Conservation (phyloP, 2,113 vertebrate species). For the Misgurnus anguillicaudatus region DNA sequence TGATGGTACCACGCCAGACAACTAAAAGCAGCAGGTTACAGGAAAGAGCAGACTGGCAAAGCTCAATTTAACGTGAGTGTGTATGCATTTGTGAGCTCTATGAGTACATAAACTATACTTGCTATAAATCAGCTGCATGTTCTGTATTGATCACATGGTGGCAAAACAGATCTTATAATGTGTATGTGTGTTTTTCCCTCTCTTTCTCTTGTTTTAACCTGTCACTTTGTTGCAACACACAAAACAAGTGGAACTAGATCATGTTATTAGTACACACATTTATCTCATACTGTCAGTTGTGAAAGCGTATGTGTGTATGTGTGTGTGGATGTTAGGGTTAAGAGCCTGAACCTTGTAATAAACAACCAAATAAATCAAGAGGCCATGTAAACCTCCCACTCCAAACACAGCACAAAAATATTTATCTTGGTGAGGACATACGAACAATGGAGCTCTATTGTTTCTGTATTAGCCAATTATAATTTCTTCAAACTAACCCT, state of each 20-base stretch:
- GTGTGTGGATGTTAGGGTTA: background rate
- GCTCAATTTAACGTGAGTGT: background rate
- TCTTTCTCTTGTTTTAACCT: slow-evolving; percentile 48
- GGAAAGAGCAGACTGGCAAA: slow-evolving; percentile 30
- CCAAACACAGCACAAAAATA: background rate
- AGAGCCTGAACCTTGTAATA: background rate
- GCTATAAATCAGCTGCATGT: slow-evolving; percentile 19
- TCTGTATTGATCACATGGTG: slow-evolving; percentile 22
- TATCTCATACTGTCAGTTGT: background rate
- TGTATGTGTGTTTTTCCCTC: background rate
- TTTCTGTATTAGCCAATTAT: no score
- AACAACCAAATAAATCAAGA: slow-evolving; percentile 12
- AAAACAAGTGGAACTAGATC: slow-evolving; percentile 38
- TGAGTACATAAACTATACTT: slow-evolving; percentile 15
- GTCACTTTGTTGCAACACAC: slow-evolving; percentile 45
- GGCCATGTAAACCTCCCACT: background rate
- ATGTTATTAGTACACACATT: slow-evolving; percentile 29
- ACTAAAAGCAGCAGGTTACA: slow-evolving; percentile 23
- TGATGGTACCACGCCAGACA: slow-evolving; percentile 7
- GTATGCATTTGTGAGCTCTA: slow-evolving; percentile 15
- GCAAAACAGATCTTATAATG: background rate
- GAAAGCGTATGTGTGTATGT: background rate
- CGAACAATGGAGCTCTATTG: no score
- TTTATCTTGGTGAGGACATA: no score
- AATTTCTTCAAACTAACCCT: no score